Conservation (phyloP, 2,888 invertebrate genomes). For the Iphiclides podalirius region DNA sequence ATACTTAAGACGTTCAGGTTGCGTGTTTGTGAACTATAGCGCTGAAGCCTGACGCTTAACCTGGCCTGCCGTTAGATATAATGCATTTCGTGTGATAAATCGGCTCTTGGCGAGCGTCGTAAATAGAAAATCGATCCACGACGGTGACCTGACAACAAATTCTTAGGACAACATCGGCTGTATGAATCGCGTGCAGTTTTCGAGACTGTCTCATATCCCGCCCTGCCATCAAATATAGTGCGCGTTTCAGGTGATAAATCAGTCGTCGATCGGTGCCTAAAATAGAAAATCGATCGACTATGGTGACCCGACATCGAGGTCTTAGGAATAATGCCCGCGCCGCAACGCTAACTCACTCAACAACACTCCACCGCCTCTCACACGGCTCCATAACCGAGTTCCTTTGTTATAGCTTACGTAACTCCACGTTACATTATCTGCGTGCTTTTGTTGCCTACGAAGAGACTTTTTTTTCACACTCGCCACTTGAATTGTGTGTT, state of each 20-base stretch:
- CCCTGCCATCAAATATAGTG: no score
- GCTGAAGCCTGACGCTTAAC: no score
- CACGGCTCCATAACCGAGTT: constrained; percentile 13
- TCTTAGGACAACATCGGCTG: no score
- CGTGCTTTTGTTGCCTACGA: constrained; percentile 2
- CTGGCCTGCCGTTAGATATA: no score
- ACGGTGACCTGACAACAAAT: no score
- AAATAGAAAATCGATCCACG: constrained; percentile 46
- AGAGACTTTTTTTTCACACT: not conserved
- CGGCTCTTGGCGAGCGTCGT: constrained; percentile 37
- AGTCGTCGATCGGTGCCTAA: constrained; percentile 37
- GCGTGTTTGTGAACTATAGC: no score
- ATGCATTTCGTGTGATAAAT: constrained; percentile 23
- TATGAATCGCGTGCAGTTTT: no score
- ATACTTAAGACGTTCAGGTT: no score
- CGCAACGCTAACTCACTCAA: constrained; percentile 22
- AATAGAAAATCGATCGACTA: constrained; percentile 46
- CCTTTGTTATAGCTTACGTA: constrained; percentile 18
- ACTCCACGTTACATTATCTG: constrained; percentile 12
- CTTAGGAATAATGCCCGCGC: constrained; percentile 24
- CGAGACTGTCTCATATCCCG: no score
- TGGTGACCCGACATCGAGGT: constrained; percentile 35
- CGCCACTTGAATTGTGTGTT: no score
- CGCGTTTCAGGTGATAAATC: constrained; percentile 23
- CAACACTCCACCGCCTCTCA: constrained; percentile 26